Evolutionary conservation across 2,888 invertebrate species (phyloP).

Genomic region (Cheiracanthium punctorium): DNA sequence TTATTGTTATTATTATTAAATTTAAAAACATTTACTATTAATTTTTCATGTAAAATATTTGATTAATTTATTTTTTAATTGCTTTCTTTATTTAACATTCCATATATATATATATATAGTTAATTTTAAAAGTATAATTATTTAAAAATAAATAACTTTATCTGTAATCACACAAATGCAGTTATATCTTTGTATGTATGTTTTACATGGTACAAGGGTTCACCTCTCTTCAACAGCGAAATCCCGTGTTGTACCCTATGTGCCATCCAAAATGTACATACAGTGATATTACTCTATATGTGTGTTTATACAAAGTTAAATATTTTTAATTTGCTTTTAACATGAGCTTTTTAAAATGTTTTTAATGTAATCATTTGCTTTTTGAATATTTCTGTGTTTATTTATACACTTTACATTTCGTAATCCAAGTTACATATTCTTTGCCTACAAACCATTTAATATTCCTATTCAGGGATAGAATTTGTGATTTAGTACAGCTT

Average conservation of each 20-base stretch:
- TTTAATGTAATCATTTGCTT: background rate
- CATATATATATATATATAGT: too few relatives aligned
- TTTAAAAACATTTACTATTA: background rate
- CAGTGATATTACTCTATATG: too few relatives aligned
- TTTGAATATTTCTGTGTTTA: slow-evolving; percentile 1
- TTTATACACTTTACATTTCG: background rate
- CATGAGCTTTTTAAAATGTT: background rate
- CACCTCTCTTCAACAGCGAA: too few relatives aligned
- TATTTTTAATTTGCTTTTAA: background rate
- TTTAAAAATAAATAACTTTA: too few relatives aligned
- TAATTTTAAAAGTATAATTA: too few relatives aligned
- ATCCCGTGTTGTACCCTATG: background rate
- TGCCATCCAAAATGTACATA: too few relatives aligned
- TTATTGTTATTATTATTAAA: background rate
- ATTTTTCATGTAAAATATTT: background rate
- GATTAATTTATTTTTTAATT: background rate
- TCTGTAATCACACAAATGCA: too few relatives aligned
- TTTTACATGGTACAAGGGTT: too few relatives aligned
- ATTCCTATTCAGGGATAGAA: background rate
- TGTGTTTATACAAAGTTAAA: background rate
- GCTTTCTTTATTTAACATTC: too few relatives aligned
- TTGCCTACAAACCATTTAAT: background rate
- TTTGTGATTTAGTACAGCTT: background rate
- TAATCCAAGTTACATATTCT: background rate
- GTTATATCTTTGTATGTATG: too few relatives aligned